Base-by-base conservation (phyloP, 2,888 invertebrate genomes). In the Agrotis ipsilon region DNA sequence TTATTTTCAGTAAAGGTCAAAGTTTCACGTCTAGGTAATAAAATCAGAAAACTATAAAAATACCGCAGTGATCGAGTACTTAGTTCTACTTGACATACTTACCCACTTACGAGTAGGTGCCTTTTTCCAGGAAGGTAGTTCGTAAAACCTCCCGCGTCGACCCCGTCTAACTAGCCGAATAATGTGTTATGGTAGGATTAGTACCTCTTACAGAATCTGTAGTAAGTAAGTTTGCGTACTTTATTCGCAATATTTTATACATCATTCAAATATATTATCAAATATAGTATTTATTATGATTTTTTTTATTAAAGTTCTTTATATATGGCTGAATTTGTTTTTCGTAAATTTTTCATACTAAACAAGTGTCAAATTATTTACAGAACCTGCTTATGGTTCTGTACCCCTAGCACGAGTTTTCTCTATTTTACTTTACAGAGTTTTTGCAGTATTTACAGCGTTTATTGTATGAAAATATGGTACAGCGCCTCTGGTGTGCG, bases 261-360 rank as follows among this genome's bases (percentile, higher is more conserved):
- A 63, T 13, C 24, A 16, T n/a, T 63, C 11, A 39, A 39, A 39
- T 32, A 32, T 27, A 32, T 32, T 27, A 27, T 27, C 27, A 27
- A 4, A n/a, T n/a, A n/a, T n/a, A n/a, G n/a, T n/a, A 32, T 7
- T 32, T 32, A 7, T 32, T 32, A 32, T 32, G 32, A 32, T 7
- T 7, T 32, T 0, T 32, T 32, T 32, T 32, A 32, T 32, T 32
- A 32, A 32, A 32, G 0, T 49, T 3, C 6, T 16, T 39, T 49
- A 4, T 6, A 4, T 51, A n/a, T 43, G n/a, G 18, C 46, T 60
- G 21, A 14, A 39, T 61, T 24, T 63, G 48, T 60, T 65, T 39
- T 27, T 16, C 16, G 16, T 13, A n/a, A 21, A 57, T n/a, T 65
- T 59, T 48, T 14, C 14, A 32, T 7, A n/a, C n/a, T n/a, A n/a